Evolutionary conservation across 2,113 vertebrate species (phyloP), one percentile per base, ranked within the genome.

Genomic region (Prolemur simus): DNA sequence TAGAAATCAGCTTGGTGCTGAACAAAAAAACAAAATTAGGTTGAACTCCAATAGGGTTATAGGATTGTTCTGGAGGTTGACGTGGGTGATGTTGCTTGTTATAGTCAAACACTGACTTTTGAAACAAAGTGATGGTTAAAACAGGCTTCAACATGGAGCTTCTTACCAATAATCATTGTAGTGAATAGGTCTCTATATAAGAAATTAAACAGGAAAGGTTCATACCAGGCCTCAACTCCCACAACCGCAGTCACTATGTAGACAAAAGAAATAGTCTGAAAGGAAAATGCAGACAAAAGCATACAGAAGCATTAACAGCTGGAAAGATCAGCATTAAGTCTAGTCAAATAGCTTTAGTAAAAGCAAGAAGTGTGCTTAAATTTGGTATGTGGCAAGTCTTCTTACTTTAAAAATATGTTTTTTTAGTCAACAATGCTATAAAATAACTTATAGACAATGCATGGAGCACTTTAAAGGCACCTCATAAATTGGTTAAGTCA

Each of bases 151-250:
- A 98, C 98, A 98, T 97, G 98, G 98, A 98, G 97, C 68, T 98
- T 97, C 99, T 99, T 98, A 99, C 99, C 99, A 90, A 99, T 98
- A 97, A 99, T 99, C 99, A 99, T 99, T 88, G 99, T 74, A 97
- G 99, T 99, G 99, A 99, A 99, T 97, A 99, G 98, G 98, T 99
- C 99, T 99, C 99, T 99, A 98, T 99, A 99, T 97, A 99, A 99
- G 98, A 99, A 98, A 98, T 98, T 99, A 98, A 99, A 99, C 96
- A 99, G 96, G 97, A 99, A 97, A 74, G 99, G 99, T 97, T 98
- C 98, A 98, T 99, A 99, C 99, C 99, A 99, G 85, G 99, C 99
- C 98, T 99, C 99, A 93, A 99, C 99, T 81, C 99, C 99, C 56
- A 99, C 99, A 97, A 99, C 97, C 9, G 99, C 99, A 52, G 99